These are phyloP conservation scores for Watsonalla cultraria DNA, from an alignment of 2,888 invertebrate genomes.

Conservation along the genomic window DNA sequence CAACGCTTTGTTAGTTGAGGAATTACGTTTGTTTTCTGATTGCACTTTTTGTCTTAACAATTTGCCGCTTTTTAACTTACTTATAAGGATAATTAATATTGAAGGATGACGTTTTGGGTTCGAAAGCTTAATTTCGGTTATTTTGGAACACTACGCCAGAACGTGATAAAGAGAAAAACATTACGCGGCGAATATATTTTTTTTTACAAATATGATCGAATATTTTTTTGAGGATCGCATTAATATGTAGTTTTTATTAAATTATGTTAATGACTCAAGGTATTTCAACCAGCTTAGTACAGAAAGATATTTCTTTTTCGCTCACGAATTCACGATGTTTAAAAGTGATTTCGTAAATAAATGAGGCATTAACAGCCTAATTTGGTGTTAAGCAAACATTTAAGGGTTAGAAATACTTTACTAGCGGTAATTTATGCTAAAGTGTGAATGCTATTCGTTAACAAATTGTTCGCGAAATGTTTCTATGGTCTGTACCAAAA, in stretches of 20 bases:
- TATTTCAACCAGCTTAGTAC: no score
- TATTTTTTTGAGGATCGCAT: no score
- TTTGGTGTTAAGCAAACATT: background rate
- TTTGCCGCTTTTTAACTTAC: background rate
- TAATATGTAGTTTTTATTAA: no score
- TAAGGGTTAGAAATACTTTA: background rate
- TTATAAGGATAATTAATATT: background rate
- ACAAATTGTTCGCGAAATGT: background rate
- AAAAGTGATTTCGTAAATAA: background rate
- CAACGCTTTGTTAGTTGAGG: conserved; percentile 19
- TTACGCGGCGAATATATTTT: no score
- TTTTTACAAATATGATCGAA: no score
- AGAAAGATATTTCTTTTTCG: no score
- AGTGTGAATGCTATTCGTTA: conserved; percentile 1
- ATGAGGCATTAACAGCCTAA: background rate
- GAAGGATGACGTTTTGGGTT: no score
- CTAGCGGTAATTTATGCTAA: background rate
- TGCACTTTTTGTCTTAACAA: conserved; percentile 4
- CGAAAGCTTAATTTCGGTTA: no score
- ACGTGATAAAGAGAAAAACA: no score
- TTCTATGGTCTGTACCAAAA: background rate
- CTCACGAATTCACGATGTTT: no score
- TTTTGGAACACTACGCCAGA: no score
- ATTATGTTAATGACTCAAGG: no score
- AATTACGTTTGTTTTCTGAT: conserved; percentile 17